These are phyloP conservation scores for Raja brachyura DNA, from an alignment of 2,113 vertebrate genomes.

Conservation along the genomic window DNA sequence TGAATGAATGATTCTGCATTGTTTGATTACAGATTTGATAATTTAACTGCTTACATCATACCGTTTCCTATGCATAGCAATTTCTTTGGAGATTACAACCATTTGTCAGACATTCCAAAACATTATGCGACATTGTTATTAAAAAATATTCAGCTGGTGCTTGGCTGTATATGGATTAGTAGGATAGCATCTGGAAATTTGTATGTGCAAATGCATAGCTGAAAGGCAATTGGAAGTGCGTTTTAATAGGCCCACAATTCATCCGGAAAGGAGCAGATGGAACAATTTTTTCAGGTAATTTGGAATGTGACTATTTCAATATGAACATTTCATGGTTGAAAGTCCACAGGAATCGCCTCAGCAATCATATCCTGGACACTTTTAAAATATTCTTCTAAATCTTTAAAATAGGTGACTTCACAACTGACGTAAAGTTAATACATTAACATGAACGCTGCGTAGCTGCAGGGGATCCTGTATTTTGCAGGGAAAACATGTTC, in stretches of 20 bases:
- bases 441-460: neutral
- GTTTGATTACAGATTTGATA: too few relatives aligned
- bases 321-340: conserved; percentile 31
- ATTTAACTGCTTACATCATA: too few relatives aligned
- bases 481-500: conserved; percentile 12
- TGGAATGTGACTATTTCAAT: conserved; percentile 24
- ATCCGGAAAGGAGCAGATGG: conserved; percentile 26
- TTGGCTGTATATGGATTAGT: neutral
- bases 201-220: conserved; percentile 13
- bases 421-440: neutral
- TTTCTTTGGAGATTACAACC: neutral
- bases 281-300: conserved; percentile 30
- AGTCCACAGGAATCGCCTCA: neutral
- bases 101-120: neutral
- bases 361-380: neutral
- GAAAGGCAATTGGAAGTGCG: conserved; percentile 18
- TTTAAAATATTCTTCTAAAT: neutral
- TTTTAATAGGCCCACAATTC: conserved; percentile 29
- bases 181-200: neutral
- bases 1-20: too few relatives aligned
- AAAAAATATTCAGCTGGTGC: neutral
- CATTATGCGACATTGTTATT: neutral
- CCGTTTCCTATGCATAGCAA: neutral
- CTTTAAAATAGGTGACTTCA: neutral
- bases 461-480: neutral